A percentile compares a stretch with the other conserved stretches of the same genome.
These are phyloP conservation scores for Acrobasis consociella DNA, from an alignment of 2,888 invertebrate genomes.

Conservation along the genomic window DNA sequence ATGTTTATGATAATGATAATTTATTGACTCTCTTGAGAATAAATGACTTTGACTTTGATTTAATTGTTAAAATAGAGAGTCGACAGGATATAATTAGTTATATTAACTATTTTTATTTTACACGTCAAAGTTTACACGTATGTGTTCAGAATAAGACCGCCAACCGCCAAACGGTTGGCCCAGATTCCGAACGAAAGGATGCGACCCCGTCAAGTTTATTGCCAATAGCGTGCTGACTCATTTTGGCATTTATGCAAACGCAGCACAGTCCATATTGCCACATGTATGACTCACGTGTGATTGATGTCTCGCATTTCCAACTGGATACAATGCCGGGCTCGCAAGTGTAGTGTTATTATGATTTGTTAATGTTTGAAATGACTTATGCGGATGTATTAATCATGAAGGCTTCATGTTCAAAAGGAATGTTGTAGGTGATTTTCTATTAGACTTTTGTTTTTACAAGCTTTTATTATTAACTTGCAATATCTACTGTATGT, in stretches of 20 bases:
- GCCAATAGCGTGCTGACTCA: constrained; percentile 53
- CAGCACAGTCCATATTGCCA: constrained; percentile 20
- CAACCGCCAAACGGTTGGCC: constrained; percentile 61
- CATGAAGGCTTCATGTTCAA: background rate
- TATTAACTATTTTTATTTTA: no score
- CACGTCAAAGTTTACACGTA: background rate
- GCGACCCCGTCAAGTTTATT: constrained; percentile 70
- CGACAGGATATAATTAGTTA: background rate
- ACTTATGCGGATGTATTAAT: background rate
- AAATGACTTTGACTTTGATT: no score
- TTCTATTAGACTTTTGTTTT: no score
- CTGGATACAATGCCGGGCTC: constrained; percentile 17
- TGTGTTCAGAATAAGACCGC: background rate
- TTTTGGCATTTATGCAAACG: constrained; percentile 28
- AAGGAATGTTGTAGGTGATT: background rate
- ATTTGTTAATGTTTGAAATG: constrained; percentile 4
- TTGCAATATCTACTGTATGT: no score
- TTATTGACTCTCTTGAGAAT: no score
- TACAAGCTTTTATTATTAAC: no score
- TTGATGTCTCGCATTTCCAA: constrained; percentile 23
- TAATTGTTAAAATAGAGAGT: no score
- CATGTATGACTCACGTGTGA: constrained; percentile 20
- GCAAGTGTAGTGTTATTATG: constrained; percentile 14
- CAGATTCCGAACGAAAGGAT: constrained; percentile 65
- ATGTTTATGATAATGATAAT: no score